Conservation (phyloP, 2,888 invertebrate species). For the Malthinus seriepunctatus region DNA sequence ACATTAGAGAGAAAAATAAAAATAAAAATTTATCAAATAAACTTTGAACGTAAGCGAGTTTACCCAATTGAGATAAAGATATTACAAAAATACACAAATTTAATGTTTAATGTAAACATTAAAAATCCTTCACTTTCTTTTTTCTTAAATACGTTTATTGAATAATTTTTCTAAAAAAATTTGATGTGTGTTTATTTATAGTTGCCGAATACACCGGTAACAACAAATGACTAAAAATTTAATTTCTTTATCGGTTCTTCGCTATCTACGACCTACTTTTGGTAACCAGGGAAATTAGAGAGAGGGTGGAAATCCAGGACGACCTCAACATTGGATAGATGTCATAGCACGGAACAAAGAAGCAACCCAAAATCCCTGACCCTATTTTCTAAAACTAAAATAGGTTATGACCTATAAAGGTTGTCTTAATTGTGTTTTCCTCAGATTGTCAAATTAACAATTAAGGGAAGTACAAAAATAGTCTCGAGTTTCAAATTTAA, state of each 20-base stretch:
- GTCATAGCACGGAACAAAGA: slow-evolving; percentile 10
- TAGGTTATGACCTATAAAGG: slow-evolving; percentile 21
- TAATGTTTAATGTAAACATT: neutral
- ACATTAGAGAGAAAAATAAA: neutral
- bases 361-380: slow-evolving; percentile 20
- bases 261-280: slow-evolving; percentile 22
- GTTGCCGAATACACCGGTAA: slow-evolving; percentile 1
- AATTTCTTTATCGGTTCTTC: slow-evolving; percentile 18
- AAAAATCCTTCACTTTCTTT: too few relatives aligned
- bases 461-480: too few relatives aligned
- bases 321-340: slow-evolving; percentile 26
- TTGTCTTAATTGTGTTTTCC: neutral
- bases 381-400: slow-evolving; percentile 15
- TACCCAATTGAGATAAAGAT: neutral
- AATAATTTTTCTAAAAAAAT: too few relatives aligned
- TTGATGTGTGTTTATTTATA: too few relatives aligned
- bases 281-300: slow-evolving; percentile 14
- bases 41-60: too few relatives aligned
- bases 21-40: neutral
- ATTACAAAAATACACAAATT: neutral
- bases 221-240: slow-evolving; percentile 21
- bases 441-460: neutral
- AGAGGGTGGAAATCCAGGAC: slow-evolving; percentile 27
- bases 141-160: too few relatives aligned
- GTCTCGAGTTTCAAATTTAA: too few relatives aligned